Percentiles rank a stretch among this genome's conserved stretches.
These are phyloP conservation scores for Sarcophaga variegata DNA, from an alignment of 2,888 invertebrate species.

Conservation along the genomic window DNA sequence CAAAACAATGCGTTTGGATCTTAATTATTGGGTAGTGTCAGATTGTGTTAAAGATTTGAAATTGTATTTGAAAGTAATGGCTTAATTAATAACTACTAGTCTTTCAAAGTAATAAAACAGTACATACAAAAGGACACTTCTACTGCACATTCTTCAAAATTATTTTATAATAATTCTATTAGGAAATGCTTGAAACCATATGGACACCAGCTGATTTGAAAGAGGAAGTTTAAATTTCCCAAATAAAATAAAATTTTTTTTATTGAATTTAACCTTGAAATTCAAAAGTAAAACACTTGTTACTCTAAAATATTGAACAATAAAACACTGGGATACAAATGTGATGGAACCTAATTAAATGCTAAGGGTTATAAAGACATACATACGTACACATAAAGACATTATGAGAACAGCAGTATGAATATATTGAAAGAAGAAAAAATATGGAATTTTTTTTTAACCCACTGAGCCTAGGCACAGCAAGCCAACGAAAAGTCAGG, in stretches of 20 bases:
- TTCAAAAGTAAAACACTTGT: slow-evolving; percentile 47
- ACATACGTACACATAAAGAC: slow-evolving; percentile 31
- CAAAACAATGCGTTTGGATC: background rate
- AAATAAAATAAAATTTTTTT: background rate
- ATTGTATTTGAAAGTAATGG: too few relatives aligned
- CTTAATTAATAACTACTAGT: too few relatives aligned
- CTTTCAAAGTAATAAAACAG: too few relatives aligned
- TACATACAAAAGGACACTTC: too few relatives aligned
- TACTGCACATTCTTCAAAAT: background rate
- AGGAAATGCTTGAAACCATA: slow-evolving; percentile 41
- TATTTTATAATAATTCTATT: slow-evolving; percentile 33
- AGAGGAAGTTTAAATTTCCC: slow-evolving; percentile 44
- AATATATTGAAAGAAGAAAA: background rate
- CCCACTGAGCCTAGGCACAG: slow-evolving; percentile 43
- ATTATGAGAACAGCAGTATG: slow-evolving; percentile 41
- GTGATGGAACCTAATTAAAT: slow-evolving; percentile 4
- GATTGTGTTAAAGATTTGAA: too few relatives aligned
- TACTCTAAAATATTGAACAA: slow-evolving; percentile 20
- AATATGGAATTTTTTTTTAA: background rate
- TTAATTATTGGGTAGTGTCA: too few relatives aligned
- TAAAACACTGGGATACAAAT: slow-evolving; percentile 1
- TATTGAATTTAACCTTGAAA: slow-evolving; percentile 8
- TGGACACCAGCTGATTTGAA: slow-evolving; percentile 29
- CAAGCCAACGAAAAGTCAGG: slow-evolving; percentile 31
- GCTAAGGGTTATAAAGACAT: too few relatives aligned